phyloP scores from a whole-genome alignment of 2,113 vertebrate genomes.

The Eonycteris spelaea region DNA sequence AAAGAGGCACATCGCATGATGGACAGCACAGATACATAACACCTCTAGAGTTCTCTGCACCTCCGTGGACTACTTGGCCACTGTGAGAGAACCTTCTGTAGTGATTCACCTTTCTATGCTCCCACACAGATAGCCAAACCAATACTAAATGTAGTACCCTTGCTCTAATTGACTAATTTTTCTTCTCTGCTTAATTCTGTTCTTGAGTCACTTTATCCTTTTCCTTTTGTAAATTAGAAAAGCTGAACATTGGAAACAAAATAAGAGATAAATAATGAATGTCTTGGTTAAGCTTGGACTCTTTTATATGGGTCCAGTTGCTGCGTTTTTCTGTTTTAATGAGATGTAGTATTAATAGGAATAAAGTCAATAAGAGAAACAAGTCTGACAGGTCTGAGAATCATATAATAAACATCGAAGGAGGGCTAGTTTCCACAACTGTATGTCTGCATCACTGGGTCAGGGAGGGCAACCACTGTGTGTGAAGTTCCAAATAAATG shows the following conservation, averaged over 20 bases:
- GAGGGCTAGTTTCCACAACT: background rate
- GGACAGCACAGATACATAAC: no score
- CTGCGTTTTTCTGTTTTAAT: background rate
- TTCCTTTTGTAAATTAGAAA: background rate
- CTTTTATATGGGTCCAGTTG: background rate
- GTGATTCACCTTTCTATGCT: background rate
- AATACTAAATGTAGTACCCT: background rate
- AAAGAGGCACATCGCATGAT: background rate
- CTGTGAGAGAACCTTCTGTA: background rate
- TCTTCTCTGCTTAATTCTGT: background rate
- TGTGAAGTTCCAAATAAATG: background rate
- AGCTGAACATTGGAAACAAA: background rate
- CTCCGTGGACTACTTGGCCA: background rate
- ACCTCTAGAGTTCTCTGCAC: background rate
- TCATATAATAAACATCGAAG: background rate
- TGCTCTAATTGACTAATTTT: background rate
- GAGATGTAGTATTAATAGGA: background rate
- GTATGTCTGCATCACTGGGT: background rate
- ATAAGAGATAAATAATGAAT: background rate
- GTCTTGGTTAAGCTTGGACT: background rate
- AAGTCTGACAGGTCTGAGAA: background rate
- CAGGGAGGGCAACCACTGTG: background rate
- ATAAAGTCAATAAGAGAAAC: background rate
- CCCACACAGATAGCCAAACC: background rate
- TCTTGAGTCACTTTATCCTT: background rate